phyloP scores from a whole-genome alignment of 1,140 invertebrate species.

The Meloidogyne floridensis region DNA sequence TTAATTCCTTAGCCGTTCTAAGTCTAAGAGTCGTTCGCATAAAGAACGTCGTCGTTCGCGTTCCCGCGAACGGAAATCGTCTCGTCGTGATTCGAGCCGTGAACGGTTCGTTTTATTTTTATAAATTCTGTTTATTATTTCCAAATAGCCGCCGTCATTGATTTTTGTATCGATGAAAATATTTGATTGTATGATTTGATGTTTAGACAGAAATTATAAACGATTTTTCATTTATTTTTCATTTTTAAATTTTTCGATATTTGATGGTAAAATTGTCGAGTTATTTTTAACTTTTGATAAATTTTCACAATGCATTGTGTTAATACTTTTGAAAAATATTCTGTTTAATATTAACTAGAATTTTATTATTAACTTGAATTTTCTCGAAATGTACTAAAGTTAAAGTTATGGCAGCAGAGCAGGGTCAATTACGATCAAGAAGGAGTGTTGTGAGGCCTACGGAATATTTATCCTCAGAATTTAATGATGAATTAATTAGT shows the following conservation, averaged over 20 bases:
- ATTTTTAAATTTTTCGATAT: background rate
- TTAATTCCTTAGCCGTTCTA: background rate
- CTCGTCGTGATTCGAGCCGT: conserved; percentile 37
- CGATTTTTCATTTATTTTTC: background rate
- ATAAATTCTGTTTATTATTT: background rate
- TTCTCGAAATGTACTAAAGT: background rate
- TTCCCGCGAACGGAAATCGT: conserved; percentile 37
- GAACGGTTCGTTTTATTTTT: conserved; percentile 30
- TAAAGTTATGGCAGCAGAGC: conserved; percentile 9
- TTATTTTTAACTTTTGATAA: conserved; percentile 14
- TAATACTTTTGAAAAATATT: background rate
- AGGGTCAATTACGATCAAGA: conserved; percentile 19
- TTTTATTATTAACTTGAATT: background rate
- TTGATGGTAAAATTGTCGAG: background rate
- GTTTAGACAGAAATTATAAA: background rate
- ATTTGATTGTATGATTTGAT: conserved; percentile 12
- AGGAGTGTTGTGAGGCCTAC: background rate
- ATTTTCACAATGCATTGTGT: background rate
- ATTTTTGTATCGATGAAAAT: background rate
- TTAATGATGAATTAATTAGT: background rate
- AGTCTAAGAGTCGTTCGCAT: conserved; percentile 24
- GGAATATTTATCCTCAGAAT: background rate
- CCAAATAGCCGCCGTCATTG: conserved; percentile 35
- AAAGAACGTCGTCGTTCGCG: conserved; percentile 38
- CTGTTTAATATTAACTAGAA: background rate